phyloP scores from a whole-genome alignment of 2,113 vertebrate species.

The Hippocampus mohnikei region DNA sequence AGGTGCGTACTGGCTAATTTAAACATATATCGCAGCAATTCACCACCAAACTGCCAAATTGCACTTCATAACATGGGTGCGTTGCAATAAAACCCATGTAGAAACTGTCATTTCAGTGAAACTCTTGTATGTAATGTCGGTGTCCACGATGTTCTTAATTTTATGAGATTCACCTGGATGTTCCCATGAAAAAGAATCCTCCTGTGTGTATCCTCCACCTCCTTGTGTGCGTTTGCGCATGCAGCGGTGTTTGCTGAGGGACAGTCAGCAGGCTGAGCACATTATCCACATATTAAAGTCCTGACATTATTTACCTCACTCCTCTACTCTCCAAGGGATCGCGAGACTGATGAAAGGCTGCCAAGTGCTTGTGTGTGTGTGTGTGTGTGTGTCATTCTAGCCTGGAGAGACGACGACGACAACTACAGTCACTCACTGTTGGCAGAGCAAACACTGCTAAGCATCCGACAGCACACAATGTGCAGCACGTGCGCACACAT shows the following conservation, averaged over 20 bases:
- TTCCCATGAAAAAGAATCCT: not conserved
- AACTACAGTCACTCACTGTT: constrained; percentile 74
- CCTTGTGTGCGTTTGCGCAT: constrained; percentile 5
- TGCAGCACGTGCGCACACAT: constrained; percentile 46
- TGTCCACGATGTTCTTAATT: not conserved
- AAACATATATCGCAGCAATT: too few species aligned
- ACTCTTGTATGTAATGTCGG: too few species aligned
- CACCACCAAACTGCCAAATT: too few species aligned
- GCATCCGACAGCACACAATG: constrained; percentile 60
- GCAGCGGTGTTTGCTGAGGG: constrained; percentile 65
- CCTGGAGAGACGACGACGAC: constrained; percentile 56
- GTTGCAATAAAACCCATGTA: too few species aligned
- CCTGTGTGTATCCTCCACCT: not conserved
- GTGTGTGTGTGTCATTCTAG: constrained; percentile 72
- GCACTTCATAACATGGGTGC: too few species aligned
- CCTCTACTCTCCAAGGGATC: constrained; percentile 68
- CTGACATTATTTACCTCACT: constrained; percentile 75
- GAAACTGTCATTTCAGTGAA: too few species aligned
- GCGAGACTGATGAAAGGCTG: constrained; percentile 62
- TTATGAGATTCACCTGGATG: not conserved
- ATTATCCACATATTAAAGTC: constrained; percentile 76
- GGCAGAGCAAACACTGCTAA: constrained; percentile 88
- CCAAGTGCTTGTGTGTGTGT: constrained; percentile 17
- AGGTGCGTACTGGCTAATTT: too few species aligned
- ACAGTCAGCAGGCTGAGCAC: constrained; percentile 68